Evolutionary conservation across 2,888 invertebrate species (phyloP), one percentile per base, ranked within the genome.

Genomic region (Amphipyra tragopoginis): DNA sequence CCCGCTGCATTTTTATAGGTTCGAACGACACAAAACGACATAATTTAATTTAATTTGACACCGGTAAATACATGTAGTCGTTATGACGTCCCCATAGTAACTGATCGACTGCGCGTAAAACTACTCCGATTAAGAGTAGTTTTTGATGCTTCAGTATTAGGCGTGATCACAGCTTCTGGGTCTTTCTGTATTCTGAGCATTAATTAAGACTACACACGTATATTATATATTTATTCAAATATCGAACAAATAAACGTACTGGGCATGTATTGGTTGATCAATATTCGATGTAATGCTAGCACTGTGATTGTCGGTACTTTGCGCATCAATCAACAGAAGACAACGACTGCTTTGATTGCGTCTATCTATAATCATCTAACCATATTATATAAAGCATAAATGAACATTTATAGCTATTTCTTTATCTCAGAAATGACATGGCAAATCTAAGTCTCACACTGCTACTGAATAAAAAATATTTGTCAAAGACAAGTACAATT

Each of bases 261-360:
- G 2, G 21, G 15, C 11, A 42, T 42, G 53, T 34, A 56, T 42
- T 53, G 33, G 7, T 48, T 43, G 44, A 53, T 52, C 49, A 52
- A 64, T 59, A 52, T 51, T 51, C 15, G 40, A 51, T 15, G 39
- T 52, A 45, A 68, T 53, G 39, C 33, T 44, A 57, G 21, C 26
- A 56, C 51, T 52, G 51, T 60, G 73, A 76, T 76, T 76, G 61
- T 50, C 43, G 21, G 54, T 65, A 64, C 51, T 33, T 38, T 42
- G 40, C 39, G 38, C 47, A 60, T 72, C 61, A 59, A 65, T 65
- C 65, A 66, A 73, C 59, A 57, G 29, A 33, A 43, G 44, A 76
- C 71, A 73, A 67, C 55, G 64, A 63, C 53, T 60, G 65, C 71
- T 53, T 67, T 76, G 64, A 70, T 73, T 70, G 59, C 14, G 0